phyloP scores from a whole-genome alignment of 2,113 vertebrate genomes.

The Conger conger region DNA sequence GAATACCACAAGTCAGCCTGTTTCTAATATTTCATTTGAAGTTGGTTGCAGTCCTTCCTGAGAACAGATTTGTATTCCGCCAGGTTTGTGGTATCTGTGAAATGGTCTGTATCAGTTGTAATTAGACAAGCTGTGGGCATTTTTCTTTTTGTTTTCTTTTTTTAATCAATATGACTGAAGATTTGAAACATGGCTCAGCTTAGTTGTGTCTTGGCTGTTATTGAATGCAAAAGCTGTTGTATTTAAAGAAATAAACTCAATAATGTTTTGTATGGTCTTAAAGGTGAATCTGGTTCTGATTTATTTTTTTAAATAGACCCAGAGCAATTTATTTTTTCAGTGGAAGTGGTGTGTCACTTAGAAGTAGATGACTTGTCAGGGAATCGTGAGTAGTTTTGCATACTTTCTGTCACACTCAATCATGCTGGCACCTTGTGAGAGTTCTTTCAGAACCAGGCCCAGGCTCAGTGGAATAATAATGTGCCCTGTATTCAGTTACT shows the following conservation, averaged over 20 bases:
- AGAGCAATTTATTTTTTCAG: neutral
- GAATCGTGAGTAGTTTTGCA: neutral
- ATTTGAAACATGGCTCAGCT: neutral
- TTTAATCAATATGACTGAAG: neutral
- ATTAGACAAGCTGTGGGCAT: neutral
- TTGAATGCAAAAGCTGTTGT: neutral
- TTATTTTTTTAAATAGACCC: neutral
- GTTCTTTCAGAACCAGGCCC: neutral
- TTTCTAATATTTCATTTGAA: neutral
- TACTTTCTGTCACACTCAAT: neutral
- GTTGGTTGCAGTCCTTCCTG: neutral
- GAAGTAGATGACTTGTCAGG: neutral
- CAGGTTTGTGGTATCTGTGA: slow-evolving; percentile 10
- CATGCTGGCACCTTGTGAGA: neutral
- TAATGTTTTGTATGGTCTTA: neutral
- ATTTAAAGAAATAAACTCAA: neutral
- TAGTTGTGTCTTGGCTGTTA: neutral
- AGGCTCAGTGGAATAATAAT: neutral
- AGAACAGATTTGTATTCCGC: neutral
- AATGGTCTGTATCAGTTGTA: slow-evolving; percentile 3
- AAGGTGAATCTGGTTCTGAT: neutral
- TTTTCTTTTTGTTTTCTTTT: neutral
- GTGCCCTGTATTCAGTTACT: neutral
- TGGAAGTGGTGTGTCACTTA: neutral
- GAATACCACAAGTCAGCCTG: neutral